phyloP scores from a whole-genome alignment of 1,140 invertebrate genomes.

The Cecropterus lyciades region DNA sequence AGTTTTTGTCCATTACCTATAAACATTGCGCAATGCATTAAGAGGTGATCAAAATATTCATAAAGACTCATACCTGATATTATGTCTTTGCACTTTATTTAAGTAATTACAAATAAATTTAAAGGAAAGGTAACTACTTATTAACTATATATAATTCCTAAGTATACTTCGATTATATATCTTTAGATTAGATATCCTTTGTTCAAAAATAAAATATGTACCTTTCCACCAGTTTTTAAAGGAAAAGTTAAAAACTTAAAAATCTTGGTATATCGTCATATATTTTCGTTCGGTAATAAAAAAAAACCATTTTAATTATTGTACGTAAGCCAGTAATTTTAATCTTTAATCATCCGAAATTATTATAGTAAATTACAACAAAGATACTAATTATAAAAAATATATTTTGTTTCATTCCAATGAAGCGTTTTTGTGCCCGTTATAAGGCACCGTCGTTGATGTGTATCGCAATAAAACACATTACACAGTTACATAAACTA shows the following conservation, averaged over 20 bases:
- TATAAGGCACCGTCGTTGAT: conserved; percentile 19
- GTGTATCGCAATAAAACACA: conserved; percentile 21
- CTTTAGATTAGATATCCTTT: too few species aligned
- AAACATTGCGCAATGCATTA: conserved; percentile 39
- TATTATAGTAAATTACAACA: conserved; percentile 1
- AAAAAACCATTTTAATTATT: neutral
- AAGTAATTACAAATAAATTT: too few species aligned
- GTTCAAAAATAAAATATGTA: too few species aligned
- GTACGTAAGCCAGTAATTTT: conserved; percentile 4
- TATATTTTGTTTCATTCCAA: conserved; percentile 33
- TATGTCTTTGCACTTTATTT: too few species aligned
- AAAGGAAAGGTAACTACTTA: too few species aligned
- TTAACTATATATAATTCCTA: too few species aligned
- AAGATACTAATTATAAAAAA: too few species aligned
- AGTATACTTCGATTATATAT: too few species aligned
- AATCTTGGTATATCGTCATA: too few species aligned
- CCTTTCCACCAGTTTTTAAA: too few species aligned
- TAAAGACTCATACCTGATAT: neutral
- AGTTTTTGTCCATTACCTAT: conserved; percentile 48
- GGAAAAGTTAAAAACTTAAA: too few species aligned
- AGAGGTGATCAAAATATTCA: conserved; percentile 24
- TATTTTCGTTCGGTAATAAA: neutral
- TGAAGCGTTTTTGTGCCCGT: conserved; percentile 18
- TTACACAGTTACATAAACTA: conserved; percentile 10
- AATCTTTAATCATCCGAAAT: conserved; percentile 26